Evolutionary conservation across 2,888 invertebrate species (phyloP), one percentile per base, ranked within the genome.

Genomic region (Mayetiola destructor): DNA sequence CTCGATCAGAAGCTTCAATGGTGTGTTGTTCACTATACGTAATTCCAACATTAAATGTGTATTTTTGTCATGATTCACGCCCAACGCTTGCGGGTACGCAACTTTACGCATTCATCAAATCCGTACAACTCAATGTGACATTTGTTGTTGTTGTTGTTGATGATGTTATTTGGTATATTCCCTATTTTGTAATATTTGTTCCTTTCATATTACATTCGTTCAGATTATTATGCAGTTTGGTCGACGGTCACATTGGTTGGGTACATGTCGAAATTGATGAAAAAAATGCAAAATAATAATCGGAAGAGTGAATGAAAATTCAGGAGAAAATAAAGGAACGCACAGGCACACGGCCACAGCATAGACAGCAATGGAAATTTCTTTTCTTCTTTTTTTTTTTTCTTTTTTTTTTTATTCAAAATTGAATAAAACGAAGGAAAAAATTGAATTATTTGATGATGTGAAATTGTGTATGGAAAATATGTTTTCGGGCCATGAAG

Each of bases 401-500:
- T n/a, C n/a, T n/a, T n/a, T n/a, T n/a, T n/a, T n/a, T n/a, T n/a
- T n/a, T n/a, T n/a, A n/a, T n/a, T n/a, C n/a, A n/a, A n/a, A n/a
- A n/a, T n/a, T n/a, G n/a, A n/a, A n/a, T n/a, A 36, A 20, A 18
- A 18, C 20, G 12, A 48, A 14, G 48, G n/a, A 48, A 23, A n/a
- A 23, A 48, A 48, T 48, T 48, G 48, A 48, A 48, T 48, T 48
- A 48, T 48, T 48, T 48, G 48, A 48, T 48, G 48, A 48, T 48
- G 27, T 42, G n/a, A 48, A 48, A 48, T 48, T 48, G 48, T n/a
- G n/a, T 48, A 48, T 48, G 48, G 23, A 48, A 48, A 48, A 48
- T 48, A 48, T 48, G 48, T 48, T 48, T 48, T 48, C 27, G 27
- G 48, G 48, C 48, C 48, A 48, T 48, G 27, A 27, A 48, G 48